Base-by-base conservation (phyloP, 2,113 vertebrate species). In the Lepidothrix coronata region DNA sequence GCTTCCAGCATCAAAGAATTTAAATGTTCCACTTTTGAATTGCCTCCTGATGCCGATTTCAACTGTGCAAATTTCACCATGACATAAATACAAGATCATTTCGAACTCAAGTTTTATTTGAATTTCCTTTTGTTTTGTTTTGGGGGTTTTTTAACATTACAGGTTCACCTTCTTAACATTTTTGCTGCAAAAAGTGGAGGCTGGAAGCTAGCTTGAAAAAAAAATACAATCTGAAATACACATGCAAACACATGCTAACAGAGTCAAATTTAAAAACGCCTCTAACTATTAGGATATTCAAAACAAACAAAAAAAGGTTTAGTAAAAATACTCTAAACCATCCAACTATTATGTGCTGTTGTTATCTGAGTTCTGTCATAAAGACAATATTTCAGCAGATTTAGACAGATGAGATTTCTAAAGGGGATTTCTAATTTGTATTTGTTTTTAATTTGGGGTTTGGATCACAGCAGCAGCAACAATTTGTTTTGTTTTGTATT, bases 361-460 rank as follows among this genome's bases (percentile, higher is more conserved):
- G 82, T 88, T 95, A 61, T 90, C 76, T 72, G 51, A 93, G 35
- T 77, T 71, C 79, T 96, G 90, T 95, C 91, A 86, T 90, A 83
- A 68, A 85, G 75, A 86, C 82, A 58, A 31, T 88, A 92, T 91
- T 84, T 85, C 93, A 93, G 35, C 92, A 91, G 90, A 86, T 92
- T 91, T 80, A 93, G 68, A 71, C 59, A 84, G 68, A 96, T 77
- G 79, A 88, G 79, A 65, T 84, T 91, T 88, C 90, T 61, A 87
- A 83, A 88, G 88, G 76, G 88, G 65, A 86, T 94, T 92, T 89
- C 83, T 93, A 72, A 85, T 75, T 96, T 84, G 65, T 94, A 41
- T 96, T 96, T 97, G 93, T 87, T 96, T 97, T 96, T 92, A 96
- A 96, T 97, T 96, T 92, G 76, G 74, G 86, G 96, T 92, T 94